Evolutionary conservation across 2,797 vertebrate genomes (phyloP), one percentile per base, ranked within the genome.

Genomic region (Sebastes taczanowskii): DNA sequence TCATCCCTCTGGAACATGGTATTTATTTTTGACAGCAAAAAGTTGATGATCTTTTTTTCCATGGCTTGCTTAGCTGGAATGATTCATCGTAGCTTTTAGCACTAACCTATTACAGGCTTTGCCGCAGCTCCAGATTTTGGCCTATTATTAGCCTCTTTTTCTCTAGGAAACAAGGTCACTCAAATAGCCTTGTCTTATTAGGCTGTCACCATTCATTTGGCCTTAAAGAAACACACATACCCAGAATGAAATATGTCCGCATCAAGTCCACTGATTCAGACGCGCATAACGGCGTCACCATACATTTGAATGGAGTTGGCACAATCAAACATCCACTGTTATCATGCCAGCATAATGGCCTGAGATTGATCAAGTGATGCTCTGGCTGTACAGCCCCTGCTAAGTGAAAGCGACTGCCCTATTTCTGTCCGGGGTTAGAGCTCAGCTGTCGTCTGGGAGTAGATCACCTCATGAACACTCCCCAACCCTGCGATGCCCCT

Each of bases 121-220:
- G 42, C 85, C 83, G 74, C 93, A 93, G 93, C 87, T 95, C 94
- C 87, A 92, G 90, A 93, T 94, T 89, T 92, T 79, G 84, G 80
- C 70, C 94, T 95, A 95, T 96, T 93, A 94, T 94, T 95, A 95
- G 91, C 87, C 81, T 65, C 84, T 88, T 93, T 46, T 92, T 93
- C 89, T 93, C 86, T 32, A 86, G 86, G 94, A 95, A 96, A 96
- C 92, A 95, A 94, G 94, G 95, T 94, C 94, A 91, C 88, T 94
- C 87, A 82, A 84, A 90, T 79, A 89, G 91, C 87, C 88, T 90
- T 69, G 90, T 94, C 88, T 92, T 90, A 92, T 95, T 94, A 89
- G 88, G 82, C 91, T 93, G 92, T 93, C 86, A 81, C 86, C 86
- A 80, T 77, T 89, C 71, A 85, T 92, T 88, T 77, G 76, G 80